Evolutionary conservation across 2,797 vertebrate genomes (phyloP), one percentile per base, ranked within the genome.

Genomic region (Smutsia gigantea): DNA sequence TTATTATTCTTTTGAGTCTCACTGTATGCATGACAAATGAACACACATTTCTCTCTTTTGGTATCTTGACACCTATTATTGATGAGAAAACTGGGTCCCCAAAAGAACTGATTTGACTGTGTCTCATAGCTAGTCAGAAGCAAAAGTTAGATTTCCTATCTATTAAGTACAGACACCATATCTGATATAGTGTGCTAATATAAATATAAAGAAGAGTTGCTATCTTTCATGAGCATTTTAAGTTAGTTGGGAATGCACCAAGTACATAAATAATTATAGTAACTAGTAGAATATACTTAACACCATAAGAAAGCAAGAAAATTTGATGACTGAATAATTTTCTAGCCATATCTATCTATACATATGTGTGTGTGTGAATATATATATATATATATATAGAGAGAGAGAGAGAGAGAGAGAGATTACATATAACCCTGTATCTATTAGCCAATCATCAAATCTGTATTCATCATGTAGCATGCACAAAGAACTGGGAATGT

Each of bases 91-190:
- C 10, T 7, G 11, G 15, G 15, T 14, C n/a, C n/a, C 61, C 31
- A 1, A 90, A 92, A 89, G 59, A 77, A 78, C 5, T 39, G 19
- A 84, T 63, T 59, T 93, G 46, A 69, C 55, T 0, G 21, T 29
- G 57, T 12, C 3, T 42, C 34, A 55, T 13, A 75, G 7, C 29
- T 85, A 91, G 29, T 53, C 57, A 88, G 74, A 51, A 79, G 69
- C 82, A 91, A 90, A 96, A 94, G 55, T 64, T 69, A 92, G n/a
- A 63, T 59, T 66, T 81, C 29, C 18, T 55, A 78, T 85, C 31
- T 82, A 59, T 8, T 66, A 68, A 53, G 13, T 12, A 17, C 27
- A 87, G 53, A 29, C 2, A 63, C 19, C 63, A 4, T 63, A 13
- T 66, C 75, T 90, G 39, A 42, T 39, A 53, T 11, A 86, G 8